These are phyloP conservation scores for Chondrilla cf. caribensis DNA, from an alignment of 37 sponge, comb jelly and placozoan genomes.

Conservation along the genomic window DNA sequence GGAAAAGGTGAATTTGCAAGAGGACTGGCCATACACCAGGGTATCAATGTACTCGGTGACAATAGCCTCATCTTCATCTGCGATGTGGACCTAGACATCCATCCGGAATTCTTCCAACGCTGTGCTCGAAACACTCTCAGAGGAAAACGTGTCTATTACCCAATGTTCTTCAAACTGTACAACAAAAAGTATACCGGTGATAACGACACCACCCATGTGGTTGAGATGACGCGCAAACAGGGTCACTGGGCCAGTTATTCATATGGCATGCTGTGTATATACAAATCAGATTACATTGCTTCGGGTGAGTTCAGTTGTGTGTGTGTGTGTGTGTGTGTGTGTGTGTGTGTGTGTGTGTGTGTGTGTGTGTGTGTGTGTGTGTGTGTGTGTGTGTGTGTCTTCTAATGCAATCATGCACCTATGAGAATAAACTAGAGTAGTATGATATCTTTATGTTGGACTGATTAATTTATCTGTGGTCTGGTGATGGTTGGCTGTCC, in stretches of 20 bases:
- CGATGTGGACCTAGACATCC: constrained; percentile 60
- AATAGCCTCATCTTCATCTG: constrained; percentile 54
- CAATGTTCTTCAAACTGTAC: constrained; percentile 64
- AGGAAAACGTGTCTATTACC: constrained; percentile 60
- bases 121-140: constrained; percentile 48
- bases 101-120: constrained; percentile 29
- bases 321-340: too few relatives aligned
- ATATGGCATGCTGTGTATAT: constrained; percentile 71
- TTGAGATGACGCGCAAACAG: constrained; percentile 35
- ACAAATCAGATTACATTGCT: constrained; percentile 60
- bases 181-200: constrained; percentile 42
- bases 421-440: too few relatives aligned
- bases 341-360: too few relatives aligned
- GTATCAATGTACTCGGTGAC: constrained; percentile 20
- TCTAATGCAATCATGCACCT: too few relatives aligned
- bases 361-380: too few relatives aligned
- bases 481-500: too few relatives aligned
- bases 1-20: constrained; percentile 47
- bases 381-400: too few relatives aligned
- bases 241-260: constrained; percentile 67
- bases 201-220: not conserved
- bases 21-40: constrained; percentile 42
- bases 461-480: too few relatives aligned
- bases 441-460: too few relatives aligned
- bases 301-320: not conserved